phyloP scores from a whole-genome alignment of 2,888 invertebrate species.

The Mythimna lalbum region DNA sequence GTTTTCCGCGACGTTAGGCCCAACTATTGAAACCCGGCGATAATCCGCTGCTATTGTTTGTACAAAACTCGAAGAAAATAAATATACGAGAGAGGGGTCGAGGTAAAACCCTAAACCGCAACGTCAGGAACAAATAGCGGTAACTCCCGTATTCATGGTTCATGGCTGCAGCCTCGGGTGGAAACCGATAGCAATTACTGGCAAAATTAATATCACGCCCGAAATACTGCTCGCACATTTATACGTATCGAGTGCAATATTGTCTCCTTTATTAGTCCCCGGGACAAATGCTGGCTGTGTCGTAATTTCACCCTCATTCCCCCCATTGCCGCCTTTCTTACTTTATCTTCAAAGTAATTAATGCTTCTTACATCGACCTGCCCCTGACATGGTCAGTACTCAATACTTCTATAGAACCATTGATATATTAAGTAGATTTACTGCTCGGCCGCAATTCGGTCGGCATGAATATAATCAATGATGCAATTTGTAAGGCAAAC shows the following conservation, averaged over 20 bases:
- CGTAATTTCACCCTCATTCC: constrained; percentile 85
- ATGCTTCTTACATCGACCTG: constrained; percentile 77
- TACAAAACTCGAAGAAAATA: constrained; percentile 89
- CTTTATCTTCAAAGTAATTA: constrained; percentile 88
- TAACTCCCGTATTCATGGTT: constrained; percentile 90
- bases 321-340: constrained; percentile 86
- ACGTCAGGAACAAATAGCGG: constrained; percentile 90
- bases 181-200: constrained; percentile 90
- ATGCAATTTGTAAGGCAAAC: constrained; percentile 71
- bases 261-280: constrained; percentile 90
- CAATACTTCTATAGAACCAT: constrained; percentile 40
- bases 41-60: constrained; percentile 85
- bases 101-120: constrained; percentile 89
- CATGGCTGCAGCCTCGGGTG: constrained; percentile 88
- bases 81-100: constrained; percentile 82
- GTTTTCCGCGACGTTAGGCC: constrained; percentile 75
- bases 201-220: constrained; percentile 90
- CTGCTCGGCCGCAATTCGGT: constrained; percentile 47
- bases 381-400: constrained; percentile 66
- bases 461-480: constrained; percentile 66
- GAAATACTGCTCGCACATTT: constrained; percentile 90
- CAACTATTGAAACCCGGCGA: constrained; percentile 79
- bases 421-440: constrained; percentile 63
- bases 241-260: constrained; percentile 91
- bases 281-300: constrained; percentile 86